These are phyloP conservation scores for Synergus laeviventris DNA, from an alignment of 2,888 invertebrate genomes.

Conservation along the genomic window DNA sequence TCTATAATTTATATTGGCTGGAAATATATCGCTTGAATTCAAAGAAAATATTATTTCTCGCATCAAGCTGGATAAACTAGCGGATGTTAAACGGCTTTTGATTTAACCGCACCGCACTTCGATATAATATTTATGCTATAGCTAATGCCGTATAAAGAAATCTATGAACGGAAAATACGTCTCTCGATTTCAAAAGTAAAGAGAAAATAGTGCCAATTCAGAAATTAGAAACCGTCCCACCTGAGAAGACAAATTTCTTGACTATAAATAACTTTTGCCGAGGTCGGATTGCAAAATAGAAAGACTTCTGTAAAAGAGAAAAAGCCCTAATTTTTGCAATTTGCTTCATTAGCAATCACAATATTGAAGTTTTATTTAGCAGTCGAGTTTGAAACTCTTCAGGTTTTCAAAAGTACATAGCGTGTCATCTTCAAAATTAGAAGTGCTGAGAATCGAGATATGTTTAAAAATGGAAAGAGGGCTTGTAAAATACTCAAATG, in stretches of 20 bases:
- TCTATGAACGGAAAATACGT: background rate
- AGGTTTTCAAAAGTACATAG: background rate
- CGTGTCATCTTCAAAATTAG: constrained; percentile 9
- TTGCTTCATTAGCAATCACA: background rate
- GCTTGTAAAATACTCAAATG: background rate
- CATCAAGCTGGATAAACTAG: constrained; percentile 52
- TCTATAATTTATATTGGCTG: background rate
- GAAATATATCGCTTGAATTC: background rate
- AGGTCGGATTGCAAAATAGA: background rate
- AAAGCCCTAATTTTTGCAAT: background rate
- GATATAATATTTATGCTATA: constrained; percentile 57
- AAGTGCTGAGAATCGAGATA: constrained; percentile 12
- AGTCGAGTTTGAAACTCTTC: background rate
- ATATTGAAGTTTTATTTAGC: constrained; percentile 25
- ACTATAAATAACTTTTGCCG: background rate
- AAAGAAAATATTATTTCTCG: constrained; percentile 63
- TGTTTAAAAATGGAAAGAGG: constrained; percentile 7
- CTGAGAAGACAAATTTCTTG: background rate
- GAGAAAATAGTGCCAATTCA: no score
- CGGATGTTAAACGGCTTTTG: constrained; percentile 50
- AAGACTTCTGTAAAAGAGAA: background rate
- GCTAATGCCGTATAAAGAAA: constrained; percentile 7
- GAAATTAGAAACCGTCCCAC: no score
- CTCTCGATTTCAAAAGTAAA: background rate
- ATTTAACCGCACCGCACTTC: constrained; percentile 48